Base-by-base conservation (phyloP, 2,888 invertebrate species). In the Chloroclystis v-ata region DNA sequence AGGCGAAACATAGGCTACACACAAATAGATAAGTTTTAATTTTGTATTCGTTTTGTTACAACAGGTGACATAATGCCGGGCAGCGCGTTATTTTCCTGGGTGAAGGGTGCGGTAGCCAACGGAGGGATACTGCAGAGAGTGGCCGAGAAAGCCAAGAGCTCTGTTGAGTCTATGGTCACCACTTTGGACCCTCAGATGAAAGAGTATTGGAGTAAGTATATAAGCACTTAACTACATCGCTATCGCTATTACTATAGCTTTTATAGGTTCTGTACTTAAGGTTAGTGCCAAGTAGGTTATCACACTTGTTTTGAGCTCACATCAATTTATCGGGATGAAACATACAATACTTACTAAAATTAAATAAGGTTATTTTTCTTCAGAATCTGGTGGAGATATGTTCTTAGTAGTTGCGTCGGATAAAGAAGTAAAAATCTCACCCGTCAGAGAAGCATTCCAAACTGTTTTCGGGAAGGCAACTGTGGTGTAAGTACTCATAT, bases 111-210 rank as follows among this genome's bases (percentile, higher is more conserved):
- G 0, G 92, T 93, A 1, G 84, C 91, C 0, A 89, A 86, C 16
- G 91, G 91, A 4, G 89, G 89, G 6, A 80, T 93, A 1, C 72
- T 93, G 25, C 91, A 91, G 37, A 89, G 90, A 63, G 92, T 94
- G 7, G 93, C 93, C 0, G 93, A 93, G 66, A 93, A 92, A 60
- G 93, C 93, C 0, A 93, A 94, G 85, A 94, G 89, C 65, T 95
- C 95, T 1, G 93, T 96, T 0, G 95, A 95, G 72, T 91, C 93
- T 0, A 93, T 96, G 90, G 95, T 96, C 43, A 95, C 95, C 7
- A 95, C 95, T 6, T 81, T 96, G 14, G 96, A 96, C 75, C 96
- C 96, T 10, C 95, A 96, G 75, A 96, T 96, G 96, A 93, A 92
- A 71, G 94, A 95, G 78, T 93, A 94, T 67, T 91, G 95, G 57